Evolutionary conservation across 2,888 invertebrate genomes (phyloP), one percentile per base, ranked within the genome.

Genomic region (Patella pellucida): DNA sequence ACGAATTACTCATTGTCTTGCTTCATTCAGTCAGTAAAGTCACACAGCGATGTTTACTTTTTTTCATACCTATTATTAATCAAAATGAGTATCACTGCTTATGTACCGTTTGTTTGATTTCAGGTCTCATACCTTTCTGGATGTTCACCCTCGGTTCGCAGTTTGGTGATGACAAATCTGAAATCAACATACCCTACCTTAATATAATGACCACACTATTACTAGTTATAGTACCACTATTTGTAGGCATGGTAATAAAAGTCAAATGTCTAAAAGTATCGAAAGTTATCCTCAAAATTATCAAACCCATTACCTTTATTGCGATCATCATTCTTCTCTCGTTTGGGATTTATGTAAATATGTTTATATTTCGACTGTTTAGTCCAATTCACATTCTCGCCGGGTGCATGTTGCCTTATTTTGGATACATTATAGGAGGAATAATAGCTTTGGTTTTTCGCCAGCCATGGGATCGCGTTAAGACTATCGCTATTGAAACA

Each of bases 91-190:
- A 7, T 9, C 9, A 41, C 41, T 41, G 41, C 9, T 41, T 41
- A 7, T 41, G 41, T 41, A 41, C 41, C 9, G 9, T 41, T 41
- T 9, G 41, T 41, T 41, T 41, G 41, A 79, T 91, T 92, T 2
- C 92, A 95, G 95, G 92, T 68, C 94, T 96, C 92, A 96, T 97
- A 94, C 97, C 97, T 0, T 88, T 96, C 1, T 98, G 97, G 97
- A 92, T 97, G 9, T 96, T 97, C 89, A 96, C 96, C 0, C 92
- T 97, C 68, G 97, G 97, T 0, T 93, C 93, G 85, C 86, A 89
- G 16, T 95, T 96, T 76, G 76, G 79, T 11, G 78, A 81, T 9
- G 92, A 93, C 3, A 93, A 94, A 72, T 95, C 94, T 0, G 92
- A 94, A 72, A 92, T 97, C 67, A 92, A 91, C 11, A 95, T 97